phyloP scores from a whole-genome alignment of 2,888 invertebrate genomes.

The Anthophora plumipes region DNA sequence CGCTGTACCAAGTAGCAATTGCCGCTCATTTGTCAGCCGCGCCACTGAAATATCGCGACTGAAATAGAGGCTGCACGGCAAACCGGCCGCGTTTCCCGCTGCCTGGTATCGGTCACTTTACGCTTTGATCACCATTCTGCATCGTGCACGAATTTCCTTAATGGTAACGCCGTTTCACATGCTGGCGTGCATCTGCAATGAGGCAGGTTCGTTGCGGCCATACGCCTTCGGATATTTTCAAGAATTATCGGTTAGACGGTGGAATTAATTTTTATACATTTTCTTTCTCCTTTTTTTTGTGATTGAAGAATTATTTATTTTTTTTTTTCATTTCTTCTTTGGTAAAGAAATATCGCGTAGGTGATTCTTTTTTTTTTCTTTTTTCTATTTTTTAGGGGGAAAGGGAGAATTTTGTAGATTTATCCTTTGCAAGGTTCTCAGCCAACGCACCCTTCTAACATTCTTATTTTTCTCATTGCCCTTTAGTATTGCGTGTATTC shows the following conservation, averaged over 20 bases:
- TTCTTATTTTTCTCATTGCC: constrained; percentile 64
- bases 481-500: constrained; percentile 60
- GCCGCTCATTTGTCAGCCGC: constrained; percentile 74
- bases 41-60: constrained; percentile 72
- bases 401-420: not conserved
- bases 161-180: constrained; percentile 35
- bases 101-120: constrained; percentile 52
- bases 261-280: not conserved
- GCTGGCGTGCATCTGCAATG: constrained; percentile 5
- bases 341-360: not conserved
- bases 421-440: constrained; percentile 18
- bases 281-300: not conserved
- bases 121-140: constrained; percentile 58
- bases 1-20: constrained; percentile 72
- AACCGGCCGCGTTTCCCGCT: constrained; percentile 60
- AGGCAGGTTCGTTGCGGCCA: not conserved
- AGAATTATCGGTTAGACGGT: not conserved
- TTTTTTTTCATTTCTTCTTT: not conserved
- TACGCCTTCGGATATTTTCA: not conserved
- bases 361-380: not conserved
- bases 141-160: constrained; percentile 53
- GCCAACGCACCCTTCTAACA: constrained; percentile 13
- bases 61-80: constrained; percentile 62
- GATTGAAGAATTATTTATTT: not conserved
- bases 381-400: too few species aligned